Base-by-base conservation (phyloP, 2,888 invertebrate species). In the Ennomos erosarius region DNA sequence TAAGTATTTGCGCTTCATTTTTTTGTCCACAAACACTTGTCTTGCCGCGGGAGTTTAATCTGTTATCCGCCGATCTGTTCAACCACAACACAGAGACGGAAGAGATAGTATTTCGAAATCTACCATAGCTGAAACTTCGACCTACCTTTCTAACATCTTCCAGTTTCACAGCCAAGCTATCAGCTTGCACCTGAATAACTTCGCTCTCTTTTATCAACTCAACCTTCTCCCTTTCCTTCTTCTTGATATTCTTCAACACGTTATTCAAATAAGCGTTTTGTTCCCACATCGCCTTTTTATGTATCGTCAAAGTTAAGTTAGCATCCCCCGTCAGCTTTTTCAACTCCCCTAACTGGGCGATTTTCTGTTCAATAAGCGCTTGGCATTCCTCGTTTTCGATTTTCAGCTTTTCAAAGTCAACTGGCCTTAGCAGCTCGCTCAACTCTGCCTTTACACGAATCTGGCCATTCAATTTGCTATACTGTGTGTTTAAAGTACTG, bases 371-470 rank as follows among this genome's bases (percentile, higher is more conserved):
- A 44, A 95, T 94, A 5, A 87, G 75, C 55, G 84, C 79, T 9
- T 84, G 49, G 51, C 92, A 90, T 70, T 93, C 91, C 3, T 88
- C 70, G 69, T 95, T 95, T 68, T 95, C 94, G 35, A 95, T 95
- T 67, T 89, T 87, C 3, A 95, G 70, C 71, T 94, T 94, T 35
- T 95, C 94, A 65, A 95, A 95, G 74, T 95, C 95, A 0, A 95
- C 93, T 0, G 93, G 91, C 50, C 93, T 86, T 0, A 95, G 76
- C 46, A 88, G 91, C 60, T 94, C 94, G 10, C 94, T 94, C 0
- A 95, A 71, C 70, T 94, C 94, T 6, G 89, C 85, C 63, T 94
- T 93, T 8, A 93, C 86, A 35, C 87, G 82, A 1, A 95, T 88
- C 62, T 94, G 93, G 0, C 89, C 83, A 60, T 91, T 93, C 0